Evolutionary conservation across 2,888 invertebrate genomes (phyloP).

Genomic region (Schizaphis graminum): DNA sequence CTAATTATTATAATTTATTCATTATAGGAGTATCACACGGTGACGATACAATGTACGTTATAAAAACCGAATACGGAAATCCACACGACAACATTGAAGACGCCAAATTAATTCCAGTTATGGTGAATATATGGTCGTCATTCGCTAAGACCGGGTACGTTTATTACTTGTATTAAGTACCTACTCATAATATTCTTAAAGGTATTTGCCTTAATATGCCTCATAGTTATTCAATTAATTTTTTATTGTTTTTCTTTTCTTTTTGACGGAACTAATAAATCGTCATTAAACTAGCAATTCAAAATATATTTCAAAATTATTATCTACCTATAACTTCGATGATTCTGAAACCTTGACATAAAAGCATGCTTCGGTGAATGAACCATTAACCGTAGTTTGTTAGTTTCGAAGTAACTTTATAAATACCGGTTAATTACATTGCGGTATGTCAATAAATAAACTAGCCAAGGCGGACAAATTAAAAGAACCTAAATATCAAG

Average conservation of each 20-base stretch:
- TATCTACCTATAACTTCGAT: neutral
- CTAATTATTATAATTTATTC: neutral
- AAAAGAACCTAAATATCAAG: neutral
- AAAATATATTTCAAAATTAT: neutral
- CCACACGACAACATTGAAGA: conserved; percentile 72
- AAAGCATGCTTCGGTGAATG: neutral
- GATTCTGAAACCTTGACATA: neutral
- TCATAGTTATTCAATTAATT: neutral
- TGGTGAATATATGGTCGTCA: conserved; percentile 75
- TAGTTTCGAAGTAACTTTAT: neutral
- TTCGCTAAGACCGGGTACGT: conserved; percentile 77
- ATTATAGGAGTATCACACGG: conserved; percentile 68
- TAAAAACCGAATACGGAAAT: conserved; percentile 69
- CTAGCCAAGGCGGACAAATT: neutral
- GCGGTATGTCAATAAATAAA: neutral
- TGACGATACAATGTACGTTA: conserved; percentile 68
- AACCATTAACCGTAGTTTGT: neutral
- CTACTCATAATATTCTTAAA: neutral
- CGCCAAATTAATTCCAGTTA: conserved; percentile 73
- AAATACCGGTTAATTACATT: neutral
- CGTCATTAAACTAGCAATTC: neutral
- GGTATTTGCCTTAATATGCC: neutral
- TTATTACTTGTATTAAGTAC: neutral
- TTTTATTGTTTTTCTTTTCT: neutral
- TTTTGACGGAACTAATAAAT: neutral